Evolutionary conservation across 2,113 vertebrate species (phyloP).

Genomic region (Grantiella picta): DNA sequence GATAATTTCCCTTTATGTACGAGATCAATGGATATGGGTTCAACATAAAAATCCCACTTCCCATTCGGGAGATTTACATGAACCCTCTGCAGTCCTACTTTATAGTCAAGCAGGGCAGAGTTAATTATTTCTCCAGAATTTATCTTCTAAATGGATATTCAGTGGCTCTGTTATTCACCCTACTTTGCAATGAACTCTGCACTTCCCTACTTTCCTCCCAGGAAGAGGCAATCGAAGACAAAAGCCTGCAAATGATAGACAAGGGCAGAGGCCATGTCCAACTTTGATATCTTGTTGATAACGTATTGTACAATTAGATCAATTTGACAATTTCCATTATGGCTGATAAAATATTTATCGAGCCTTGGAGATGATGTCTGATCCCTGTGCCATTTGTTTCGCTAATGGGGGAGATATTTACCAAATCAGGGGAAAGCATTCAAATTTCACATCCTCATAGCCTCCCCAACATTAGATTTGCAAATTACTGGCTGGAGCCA

Average conservation of each 20-base stretch:
- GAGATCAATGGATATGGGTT: neutral
- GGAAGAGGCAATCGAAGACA: slow-evolving; percentile 57
- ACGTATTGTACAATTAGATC: slow-evolving; percentile 96
- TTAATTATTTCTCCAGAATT: slow-evolving; percentile 63
- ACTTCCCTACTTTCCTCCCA: neutral
- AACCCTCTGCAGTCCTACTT: slow-evolving; percentile 10
- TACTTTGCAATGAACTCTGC: neutral
- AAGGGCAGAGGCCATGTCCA: slow-evolving; percentile 80
- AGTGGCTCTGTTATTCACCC: neutral
- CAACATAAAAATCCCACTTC: slow-evolving; percentile 29
- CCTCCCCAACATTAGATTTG: slow-evolving; percentile 89
- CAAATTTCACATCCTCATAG: slow-evolving; percentile 73
- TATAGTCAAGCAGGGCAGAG: neutral
- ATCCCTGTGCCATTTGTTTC: slow-evolving; percentile 90
- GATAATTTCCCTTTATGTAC: slow-evolving; percentile 8
- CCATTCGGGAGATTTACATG: slow-evolving; percentile 30
- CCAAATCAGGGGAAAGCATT: slow-evolving; percentile 73
- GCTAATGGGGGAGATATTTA: slow-evolving; percentile 82
- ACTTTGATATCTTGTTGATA: slow-evolving; percentile 87
- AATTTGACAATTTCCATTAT: slow-evolving; percentile 99
- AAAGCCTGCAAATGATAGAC: slow-evolving; percentile 55
- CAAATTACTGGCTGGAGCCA: slow-evolving; percentile 86
- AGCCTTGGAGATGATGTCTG: slow-evolving; percentile 92
- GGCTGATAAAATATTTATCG: slow-evolving; percentile 99
- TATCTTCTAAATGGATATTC: slow-evolving; percentile 43